These are phyloP conservation scores for Elephas maximus DNA, from an alignment of 2,113 vertebrate species.

Conservation along the genomic window DNA sequence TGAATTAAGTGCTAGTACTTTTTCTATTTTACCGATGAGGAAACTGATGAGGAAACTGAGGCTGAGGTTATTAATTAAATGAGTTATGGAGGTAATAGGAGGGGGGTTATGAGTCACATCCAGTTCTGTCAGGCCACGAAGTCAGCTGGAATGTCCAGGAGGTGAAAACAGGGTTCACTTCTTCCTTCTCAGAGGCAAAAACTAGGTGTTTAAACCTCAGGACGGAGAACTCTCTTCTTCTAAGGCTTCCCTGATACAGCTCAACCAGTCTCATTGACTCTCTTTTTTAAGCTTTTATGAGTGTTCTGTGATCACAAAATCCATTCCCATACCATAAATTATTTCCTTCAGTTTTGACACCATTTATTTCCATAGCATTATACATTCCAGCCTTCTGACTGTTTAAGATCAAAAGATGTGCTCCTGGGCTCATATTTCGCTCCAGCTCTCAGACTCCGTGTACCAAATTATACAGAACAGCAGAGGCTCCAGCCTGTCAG, in stretches of 20 bases:
- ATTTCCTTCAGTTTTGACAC: slow-evolving; percentile 86
- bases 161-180: not conserved
- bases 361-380: slow-evolving; percentile 89
- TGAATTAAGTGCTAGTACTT: not conserved
- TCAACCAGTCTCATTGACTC: slow-evolving; percentile 65
- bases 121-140: not conserved
- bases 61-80: not conserved
- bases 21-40: not conserved
- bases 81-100: not conserved
- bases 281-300: slow-evolving; percentile 63
- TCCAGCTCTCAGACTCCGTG: slow-evolving; percentile 79
- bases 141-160: not conserved
- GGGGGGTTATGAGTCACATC: not conserved
- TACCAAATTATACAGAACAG: slow-evolving; percentile 84
- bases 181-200: not conserved
- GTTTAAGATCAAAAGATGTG: slow-evolving; percentile 88
- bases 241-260: not conserved
- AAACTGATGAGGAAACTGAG: not conserved
- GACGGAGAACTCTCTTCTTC: not conserved
- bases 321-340: slow-evolving; percentile 84
- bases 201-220: not conserved
- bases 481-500: slow-evolving; percentile 70
- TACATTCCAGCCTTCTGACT: slow-evolving; percentile 88
- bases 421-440: slow-evolving; percentile 86
- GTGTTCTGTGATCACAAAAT: slow-evolving; percentile 76